A percentile compares a stretch with the other conserved stretches of the same genome.
These are phyloP conservation scores for Chloroceryle inda DNA, from an alignment of 2,797 vertebrate species.

Conservation along the genomic window DNA sequence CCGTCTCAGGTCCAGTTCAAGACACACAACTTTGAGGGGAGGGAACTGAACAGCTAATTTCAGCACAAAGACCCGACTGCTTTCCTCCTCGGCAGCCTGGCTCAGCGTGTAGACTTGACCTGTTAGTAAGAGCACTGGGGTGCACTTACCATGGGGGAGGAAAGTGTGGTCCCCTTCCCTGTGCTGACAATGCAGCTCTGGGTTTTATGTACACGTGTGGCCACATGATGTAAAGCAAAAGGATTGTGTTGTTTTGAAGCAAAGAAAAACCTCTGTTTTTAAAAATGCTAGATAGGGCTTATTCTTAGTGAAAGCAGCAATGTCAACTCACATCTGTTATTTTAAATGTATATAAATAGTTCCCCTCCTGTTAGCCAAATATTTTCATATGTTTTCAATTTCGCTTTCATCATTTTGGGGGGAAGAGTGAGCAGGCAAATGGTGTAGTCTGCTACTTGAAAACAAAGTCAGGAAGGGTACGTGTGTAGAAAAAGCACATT, in stretches of 20 bases:
- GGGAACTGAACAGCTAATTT: neutral
- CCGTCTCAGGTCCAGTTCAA: neutral
- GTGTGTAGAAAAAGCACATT: neutral
- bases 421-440: conserved; percentile 2
- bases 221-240: neutral
- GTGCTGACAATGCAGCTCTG: neutral
- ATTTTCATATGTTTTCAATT: conserved; percentile 51
- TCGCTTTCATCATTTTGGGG: conserved; percentile 5
- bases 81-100: neutral
- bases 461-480: neutral
- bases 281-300: neutral
- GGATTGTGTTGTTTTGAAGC: neutral
- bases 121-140: neutral
- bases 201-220: neutral
- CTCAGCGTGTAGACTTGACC: neutral
- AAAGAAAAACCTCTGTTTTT: neutral
- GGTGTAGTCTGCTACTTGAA: neutral
- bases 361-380: conserved; percentile 25
- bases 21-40: neutral
- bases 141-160: neutral
- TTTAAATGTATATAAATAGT: conserved; percentile 32
- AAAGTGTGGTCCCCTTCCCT: neutral
- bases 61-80: neutral
- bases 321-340: conserved; percentile 28
- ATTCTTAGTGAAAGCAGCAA: neutral